These are phyloP conservation scores for Burhinus bistriatus DNA, from an alignment of 2,113 vertebrate species.

Conservation along the genomic window DNA sequence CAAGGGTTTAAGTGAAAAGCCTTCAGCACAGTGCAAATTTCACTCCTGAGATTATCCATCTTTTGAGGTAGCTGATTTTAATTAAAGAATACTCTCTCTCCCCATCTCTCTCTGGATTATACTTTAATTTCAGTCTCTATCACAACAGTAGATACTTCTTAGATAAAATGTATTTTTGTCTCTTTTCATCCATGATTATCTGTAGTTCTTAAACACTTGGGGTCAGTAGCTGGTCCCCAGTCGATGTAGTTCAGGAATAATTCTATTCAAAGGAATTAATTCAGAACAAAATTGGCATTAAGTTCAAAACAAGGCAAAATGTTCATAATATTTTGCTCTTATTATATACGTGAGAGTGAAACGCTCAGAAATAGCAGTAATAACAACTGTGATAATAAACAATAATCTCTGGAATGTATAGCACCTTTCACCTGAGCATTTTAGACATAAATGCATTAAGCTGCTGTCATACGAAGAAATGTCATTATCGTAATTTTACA, in stretches of 20 bases:
- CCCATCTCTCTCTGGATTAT: constrained; percentile 43
- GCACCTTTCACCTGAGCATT: constrained; percentile 17
- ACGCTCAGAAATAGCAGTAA: background rate
- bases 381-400: constrained; percentile 1
- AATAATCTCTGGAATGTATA: background rate
- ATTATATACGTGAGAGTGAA: background rate
- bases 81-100: constrained; percentile 49
- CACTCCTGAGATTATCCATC: constrained; percentile 63
- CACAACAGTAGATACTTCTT: constrained; percentile 59
- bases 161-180: constrained; percentile 63
- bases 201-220: constrained; percentile 59
- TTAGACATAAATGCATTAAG: background rate
- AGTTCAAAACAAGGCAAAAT: constrained; percentile 41
- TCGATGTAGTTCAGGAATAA: constrained; percentile 47
- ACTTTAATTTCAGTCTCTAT: constrained; percentile 66
- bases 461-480: constrained; percentile 1
- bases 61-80: constrained; percentile 68
- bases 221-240: constrained; percentile 51
- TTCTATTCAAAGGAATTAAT: constrained; percentile 54
- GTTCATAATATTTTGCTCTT: constrained; percentile 32
- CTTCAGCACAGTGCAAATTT: constrained; percentile 61
- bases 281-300: constrained; percentile 22
- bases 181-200: constrained; percentile 57
- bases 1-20: constrained; percentile 55
- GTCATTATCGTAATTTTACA: constrained; percentile 51